Percentiles rank a stretch among this genome's conserved stretches.
Evolutionary conservation across 1,140 invertebrate genomes (phyloP).

Genomic region (Gryon sp.): DNA sequence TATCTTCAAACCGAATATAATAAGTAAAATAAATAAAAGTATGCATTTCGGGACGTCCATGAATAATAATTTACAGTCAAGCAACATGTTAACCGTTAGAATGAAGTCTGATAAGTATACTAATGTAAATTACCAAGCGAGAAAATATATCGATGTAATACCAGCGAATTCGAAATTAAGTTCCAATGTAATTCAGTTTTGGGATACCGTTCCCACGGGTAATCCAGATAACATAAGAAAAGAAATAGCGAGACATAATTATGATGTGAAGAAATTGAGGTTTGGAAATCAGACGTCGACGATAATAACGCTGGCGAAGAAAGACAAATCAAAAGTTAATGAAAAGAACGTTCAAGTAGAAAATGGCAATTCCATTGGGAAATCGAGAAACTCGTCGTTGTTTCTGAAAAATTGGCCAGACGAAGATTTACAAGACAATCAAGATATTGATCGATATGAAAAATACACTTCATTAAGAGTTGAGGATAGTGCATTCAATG

Average conservation of each 20-base stretch:
- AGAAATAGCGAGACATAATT: background rate
- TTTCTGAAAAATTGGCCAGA: slow-evolving; percentile 73
- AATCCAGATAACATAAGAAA: background rate
- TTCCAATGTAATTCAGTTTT: slow-evolving; percentile 16
- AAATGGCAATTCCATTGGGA: background rate
- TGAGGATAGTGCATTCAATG: background rate
- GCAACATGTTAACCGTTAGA: too few species aligned
- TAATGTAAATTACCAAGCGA: background rate
- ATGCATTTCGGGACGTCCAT: too few species aligned
- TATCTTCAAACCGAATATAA: too few species aligned
- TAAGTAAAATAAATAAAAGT: too few species aligned
- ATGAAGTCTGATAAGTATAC: too few species aligned
- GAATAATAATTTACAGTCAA: too few species aligned
- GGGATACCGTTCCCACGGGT: background rate
- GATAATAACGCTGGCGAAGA: slow-evolving; percentile 2
- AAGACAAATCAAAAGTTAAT: background rate
- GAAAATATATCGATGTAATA: background rate
- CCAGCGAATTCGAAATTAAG: slow-evolving; percentile 4
- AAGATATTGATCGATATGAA: slow-evolving; percentile 73
- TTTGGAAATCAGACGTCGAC: slow-evolving; percentile 9
- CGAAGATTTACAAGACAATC: slow-evolving; percentile 52
- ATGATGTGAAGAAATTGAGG: slow-evolving; percentile 1
- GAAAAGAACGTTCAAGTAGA: too few species aligned
- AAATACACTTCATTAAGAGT: slow-evolving; percentile 69
- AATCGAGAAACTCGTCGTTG: background rate